Evolutionary conservation across 2,113 vertebrate species (phyloP).

Genomic region (Hystrix cristata): DNA sequence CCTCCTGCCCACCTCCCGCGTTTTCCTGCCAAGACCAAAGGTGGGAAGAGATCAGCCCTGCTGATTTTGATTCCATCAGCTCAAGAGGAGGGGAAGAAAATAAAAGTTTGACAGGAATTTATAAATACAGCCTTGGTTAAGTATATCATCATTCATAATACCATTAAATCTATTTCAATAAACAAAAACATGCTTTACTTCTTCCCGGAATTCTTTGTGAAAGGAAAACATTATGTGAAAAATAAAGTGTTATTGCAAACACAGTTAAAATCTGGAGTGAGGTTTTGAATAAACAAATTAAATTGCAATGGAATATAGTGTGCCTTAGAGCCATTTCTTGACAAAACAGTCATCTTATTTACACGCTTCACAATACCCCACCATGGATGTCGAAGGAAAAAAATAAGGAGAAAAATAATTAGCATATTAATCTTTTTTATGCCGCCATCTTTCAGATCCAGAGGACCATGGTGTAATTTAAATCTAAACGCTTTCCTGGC

Average conservation of each 20-base stretch:
- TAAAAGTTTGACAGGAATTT: constrained; percentile 89
- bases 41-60: neutral
- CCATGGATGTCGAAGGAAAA: constrained; percentile 96
- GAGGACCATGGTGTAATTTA: constrained; percentile 99
- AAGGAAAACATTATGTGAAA: constrained; percentile 94
- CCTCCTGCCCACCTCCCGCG: neutral
- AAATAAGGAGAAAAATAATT: constrained; percentile 99
- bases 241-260: constrained; percentile 96
- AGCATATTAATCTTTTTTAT: constrained; percentile 99
- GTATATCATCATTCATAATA: constrained; percentile 89
- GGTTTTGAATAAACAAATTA: constrained; percentile 95
- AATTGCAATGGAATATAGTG: constrained; percentile 92
- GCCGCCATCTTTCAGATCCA: constrained; percentile 99
- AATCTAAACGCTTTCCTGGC: constrained; percentile 99
- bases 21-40: neutral
- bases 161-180: constrained; percentile 92
- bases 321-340: constrained; percentile 95
- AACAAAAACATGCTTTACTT: constrained; percentile 91
- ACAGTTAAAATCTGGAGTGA: constrained; percentile 95
- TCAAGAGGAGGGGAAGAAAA: constrained; percentile 74
- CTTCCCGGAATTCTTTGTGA: constrained; percentile 90
- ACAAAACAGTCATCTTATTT: constrained; percentile 99
- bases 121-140: constrained; percentile 88
- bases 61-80: constrained; percentile 29
- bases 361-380: constrained; percentile 99